These are phyloP conservation scores for Zaprionus nigranus DNA, from an alignment of 1,140 invertebrate genomes.

Conservation along the genomic window DNA sequence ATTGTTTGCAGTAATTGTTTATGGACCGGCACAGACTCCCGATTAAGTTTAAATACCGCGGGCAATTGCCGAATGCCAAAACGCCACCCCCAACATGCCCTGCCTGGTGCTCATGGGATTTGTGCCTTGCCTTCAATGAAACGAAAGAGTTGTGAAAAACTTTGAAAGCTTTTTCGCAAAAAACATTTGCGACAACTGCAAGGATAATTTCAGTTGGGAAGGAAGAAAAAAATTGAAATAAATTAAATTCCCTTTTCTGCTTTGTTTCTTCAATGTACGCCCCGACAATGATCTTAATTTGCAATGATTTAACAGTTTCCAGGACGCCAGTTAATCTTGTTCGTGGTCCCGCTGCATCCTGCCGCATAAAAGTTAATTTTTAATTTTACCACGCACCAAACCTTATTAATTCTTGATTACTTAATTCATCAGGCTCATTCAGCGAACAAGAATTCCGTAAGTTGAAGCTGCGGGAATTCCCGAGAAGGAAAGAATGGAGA, in stretches of 20 bases:
- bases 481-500: neutral
- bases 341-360: slow-evolving; percentile 22
- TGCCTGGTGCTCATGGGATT: neutral
- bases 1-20: slow-evolving; percentile 50
- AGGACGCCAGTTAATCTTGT: neutral
- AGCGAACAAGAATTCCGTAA: slow-evolving; percentile 24
- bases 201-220: neutral
- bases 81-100: neutral
- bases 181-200: slow-evolving; percentile 19
- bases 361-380: slow-evolving; percentile 40
- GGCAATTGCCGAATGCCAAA: slow-evolving; percentile 9
- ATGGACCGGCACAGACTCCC: slow-evolving; percentile 38
- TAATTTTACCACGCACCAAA: slow-evolving; percentile 37
- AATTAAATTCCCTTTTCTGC: slow-evolving; percentile 16
- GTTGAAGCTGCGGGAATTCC: neutral
- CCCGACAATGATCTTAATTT: slow-evolving; percentile 35
- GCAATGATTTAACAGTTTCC: slow-evolving; percentile 24
- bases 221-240: slow-evolving; percentile 1
- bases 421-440: slow-evolving; percentile 40
- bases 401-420: slow-evolving; percentile 67
- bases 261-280: slow-evolving; percentile 18
- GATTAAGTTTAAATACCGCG: slow-evolving; percentile 32
- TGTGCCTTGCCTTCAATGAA: neutral
- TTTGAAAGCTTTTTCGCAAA: slow-evolving; percentile 22
- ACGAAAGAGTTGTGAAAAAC: neutral